A percentile compares a stretch with the other conserved stretches of the same genome.
Evolutionary conservation across 2,888 invertebrate genomes (phyloP).

Genomic region (Hetaerina titia): DNA sequence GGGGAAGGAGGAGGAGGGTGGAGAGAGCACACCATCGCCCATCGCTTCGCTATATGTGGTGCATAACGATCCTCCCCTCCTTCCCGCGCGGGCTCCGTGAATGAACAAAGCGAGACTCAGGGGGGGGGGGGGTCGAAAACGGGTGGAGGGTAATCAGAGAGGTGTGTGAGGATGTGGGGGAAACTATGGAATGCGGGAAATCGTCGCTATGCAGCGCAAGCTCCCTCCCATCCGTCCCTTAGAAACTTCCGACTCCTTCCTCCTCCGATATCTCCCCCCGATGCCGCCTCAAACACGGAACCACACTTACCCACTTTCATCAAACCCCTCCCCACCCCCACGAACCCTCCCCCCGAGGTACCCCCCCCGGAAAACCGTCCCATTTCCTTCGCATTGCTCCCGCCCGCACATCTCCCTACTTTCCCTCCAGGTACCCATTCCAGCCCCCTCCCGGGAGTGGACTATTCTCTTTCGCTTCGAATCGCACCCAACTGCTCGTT

Average conservation of each 20-base stretch:
- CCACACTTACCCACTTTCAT: not conserved
- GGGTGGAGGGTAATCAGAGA: not conserved
- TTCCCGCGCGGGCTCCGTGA: not conserved
- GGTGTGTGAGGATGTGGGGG: not conserved
- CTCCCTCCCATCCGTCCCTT: not conserved
- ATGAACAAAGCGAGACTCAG: not conserved
- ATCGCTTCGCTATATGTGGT: slow-evolving; percentile 37
- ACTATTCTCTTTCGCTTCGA: not conserved
- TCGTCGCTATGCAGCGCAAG: not conserved
- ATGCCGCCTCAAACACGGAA: not conserved
- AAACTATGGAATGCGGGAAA: slow-evolving; percentile 11
- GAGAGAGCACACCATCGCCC: not conserved
- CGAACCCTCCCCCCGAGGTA: too few relatives aligned
- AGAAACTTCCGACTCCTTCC: not conserved
- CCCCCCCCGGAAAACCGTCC: not conserved
- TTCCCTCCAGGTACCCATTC: not conserved
- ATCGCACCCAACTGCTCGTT: slow-evolving; percentile 19
- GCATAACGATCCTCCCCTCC: slow-evolving; percentile 3
- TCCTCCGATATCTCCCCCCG: not conserved
- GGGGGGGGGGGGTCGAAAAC: not conserved
- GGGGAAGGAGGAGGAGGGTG: not conserved
- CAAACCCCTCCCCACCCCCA: not conserved
- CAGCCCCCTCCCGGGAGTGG: not conserved
- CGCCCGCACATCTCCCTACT: too few relatives aligned
- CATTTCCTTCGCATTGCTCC: not conserved